Evolutionary conservation across 2,797 vertebrate genomes (phyloP), one percentile per base, ranked within the genome.

Genomic region (Bovichtus diacanthus): DNA sequence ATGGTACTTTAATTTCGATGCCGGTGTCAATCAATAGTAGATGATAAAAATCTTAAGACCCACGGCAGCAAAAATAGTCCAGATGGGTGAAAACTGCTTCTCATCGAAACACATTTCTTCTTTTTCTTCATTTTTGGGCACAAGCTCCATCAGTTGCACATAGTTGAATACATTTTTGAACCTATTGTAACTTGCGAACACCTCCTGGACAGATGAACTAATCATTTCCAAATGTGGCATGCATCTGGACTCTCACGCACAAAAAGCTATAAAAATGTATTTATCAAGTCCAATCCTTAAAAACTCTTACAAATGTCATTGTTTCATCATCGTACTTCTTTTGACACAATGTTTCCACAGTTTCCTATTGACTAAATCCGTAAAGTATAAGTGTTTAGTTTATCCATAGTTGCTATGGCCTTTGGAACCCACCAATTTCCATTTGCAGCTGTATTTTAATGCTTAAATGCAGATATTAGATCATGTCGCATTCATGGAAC

Each of bases 221-320:
- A 86, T 78, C 18, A 31, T 77, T 82, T 83, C 82, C 85, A 90
- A 91, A 87, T 83, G 87, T 74, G 71, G 36, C 4, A 1, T 75
- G 51, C 54, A 76, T 69, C 43, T 73, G 21, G 58, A 79, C 72
- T 80, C 39, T 64, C 59, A 70, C 2, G 10, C 53, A n/a, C 70
- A 65, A 61, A 78, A 64, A 75, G 29, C 7, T 71, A n/a, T 71
- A 49, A 56, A 72, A 76, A 46, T 38, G 86, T 86, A 84, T 81
- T 74, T 64, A 80, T 82, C 36, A 58, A 19, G 41, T 65, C 43
- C 59, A 68, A 19, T 74, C 66, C 76, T 68, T 27, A 53, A 71
- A n/a, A 80, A 78, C 51, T 65, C 11, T 3, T 29, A 58, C 18
- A 41, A 64, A 77, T 66, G 41, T 72, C 43, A 21, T 68, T 15